A percentile compares a stretch with the other conserved stretches of the same genome.
These are phyloP conservation scores for Raillietiella orientalis DNA, from an alignment of 2,888 invertebrate species.

Conservation along the genomic window DNA sequence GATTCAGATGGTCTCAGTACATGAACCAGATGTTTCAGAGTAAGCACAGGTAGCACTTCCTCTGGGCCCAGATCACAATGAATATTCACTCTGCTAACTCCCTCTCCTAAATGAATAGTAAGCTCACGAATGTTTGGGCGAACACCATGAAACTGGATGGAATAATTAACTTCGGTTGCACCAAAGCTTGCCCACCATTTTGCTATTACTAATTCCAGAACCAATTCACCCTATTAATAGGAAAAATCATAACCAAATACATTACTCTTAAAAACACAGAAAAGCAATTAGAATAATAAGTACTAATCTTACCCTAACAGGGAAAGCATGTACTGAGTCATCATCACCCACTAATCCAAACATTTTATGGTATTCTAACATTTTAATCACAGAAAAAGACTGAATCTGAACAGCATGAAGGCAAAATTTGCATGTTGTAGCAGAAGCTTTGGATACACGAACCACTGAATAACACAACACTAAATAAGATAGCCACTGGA, in stretches of 20 bases:
- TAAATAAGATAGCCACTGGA: no score
- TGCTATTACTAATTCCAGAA: conserved; percentile 59
- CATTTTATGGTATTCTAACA: conserved; percentile 42
- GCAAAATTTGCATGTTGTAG: no score
- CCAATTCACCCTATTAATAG: conserved; percentile 14
- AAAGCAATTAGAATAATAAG: neutral
- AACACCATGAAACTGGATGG: conserved; percentile 47
- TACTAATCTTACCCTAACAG: conserved; percentile 25
- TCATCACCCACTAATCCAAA: conserved; percentile 8
- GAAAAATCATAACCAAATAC: neutral
- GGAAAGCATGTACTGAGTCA: conserved; percentile 20
- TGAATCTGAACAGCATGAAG: conserved; percentile 61
- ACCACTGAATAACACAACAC: no score
- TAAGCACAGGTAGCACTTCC: conserved; percentile 38
- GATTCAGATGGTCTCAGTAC: conserved; percentile 7
- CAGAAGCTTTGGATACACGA: no score
- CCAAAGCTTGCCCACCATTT: conserved; percentile 86
- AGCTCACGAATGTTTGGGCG: conserved; percentile 25
- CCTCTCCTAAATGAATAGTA: conserved; percentile 38
- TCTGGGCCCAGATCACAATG: conserved; percentile 30
- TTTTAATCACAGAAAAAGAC: conserved; percentile 42
- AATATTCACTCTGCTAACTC: conserved; percentile 35
- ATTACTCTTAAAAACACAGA: neutral
- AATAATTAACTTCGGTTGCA: conserved; percentile 34
- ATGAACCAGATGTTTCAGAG: conserved; percentile 37